Base-by-base conservation (phyloP, 2,113 vertebrate species). In the Microtus oregoni region DNA sequence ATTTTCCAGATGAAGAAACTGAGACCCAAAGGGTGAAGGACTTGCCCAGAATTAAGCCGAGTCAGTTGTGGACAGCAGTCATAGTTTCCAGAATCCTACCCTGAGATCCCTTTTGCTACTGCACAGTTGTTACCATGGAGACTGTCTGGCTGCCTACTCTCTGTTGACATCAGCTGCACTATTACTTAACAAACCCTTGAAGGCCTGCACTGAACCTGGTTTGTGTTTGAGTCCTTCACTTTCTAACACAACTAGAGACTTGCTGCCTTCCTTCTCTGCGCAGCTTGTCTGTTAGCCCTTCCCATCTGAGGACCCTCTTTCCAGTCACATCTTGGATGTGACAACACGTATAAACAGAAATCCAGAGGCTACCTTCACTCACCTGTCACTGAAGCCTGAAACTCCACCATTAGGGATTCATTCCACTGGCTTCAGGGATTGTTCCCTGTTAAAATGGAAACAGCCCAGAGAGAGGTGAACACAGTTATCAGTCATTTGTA, bases 371-470 rank as follows among this genome's bases (percentile, higher is more conserved):
- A n/a, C 79, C 52, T 78, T 93, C 92, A 97, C 97, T 98, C 96
- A 97, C 97, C 97, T 97, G 96, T 95, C 91, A 97, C 89, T 95
- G 94, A 96, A 61, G 85, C 92, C 96, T 96, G 95, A 96, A 94
- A 97, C 75, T 94, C 96, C 96, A 97, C 94, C 97, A 97, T 95
- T 92, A 97, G 92, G 86, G 94, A 97, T 98, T 97, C 97, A 97
- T 95, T 97, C 96, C 92, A 97, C 92, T 96, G 95, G 85, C 70
- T 73, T 95, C 86, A 93, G 95, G 92, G 77, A 95, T 94, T 95
- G 77, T 95, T 95, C 81, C 94, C 95, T 97, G 94, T 98, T 94
- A 95, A 97, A 97, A 97, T 92, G 94, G 95, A 97, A 97, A 97
- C 95, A 94, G 28, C 81, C 65, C 61, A 85, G 19, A 92, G 81